Evolutionary conservation across 2,797 vertebrate genomes (phyloP).

Genomic region (Thamnophis elegans): DNA sequence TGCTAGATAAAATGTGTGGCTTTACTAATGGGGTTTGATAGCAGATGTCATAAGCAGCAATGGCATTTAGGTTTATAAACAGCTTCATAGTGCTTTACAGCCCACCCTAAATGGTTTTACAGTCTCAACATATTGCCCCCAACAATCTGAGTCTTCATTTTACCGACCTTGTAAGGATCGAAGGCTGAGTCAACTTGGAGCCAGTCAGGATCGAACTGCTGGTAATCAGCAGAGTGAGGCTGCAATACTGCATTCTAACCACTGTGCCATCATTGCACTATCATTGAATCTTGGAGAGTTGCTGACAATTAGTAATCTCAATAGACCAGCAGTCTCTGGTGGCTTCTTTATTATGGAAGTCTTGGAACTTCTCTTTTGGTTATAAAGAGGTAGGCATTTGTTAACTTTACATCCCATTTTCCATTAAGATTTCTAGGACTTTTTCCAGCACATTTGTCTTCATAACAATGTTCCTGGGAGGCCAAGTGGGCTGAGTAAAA

Average conservation of each 20-base stretch:
- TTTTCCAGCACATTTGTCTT: neutral
- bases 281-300: neutral
- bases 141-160: neutral
- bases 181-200: neutral
- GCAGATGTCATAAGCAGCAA: neutral
- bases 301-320: neutral
- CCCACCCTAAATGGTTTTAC: neutral
- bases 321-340: neutral
- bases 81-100: no score
- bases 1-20: neutral
- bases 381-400: neutral
- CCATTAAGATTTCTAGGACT: neutral
- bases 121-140: neutral
- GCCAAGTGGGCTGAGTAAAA: neutral
- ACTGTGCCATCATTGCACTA: neutral
- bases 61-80: neutral
- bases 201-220: neutral
- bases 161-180: neutral
- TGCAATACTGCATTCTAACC: neutral
- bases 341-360: neutral
- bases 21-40: neutral
- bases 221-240: neutral
- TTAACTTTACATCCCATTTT: neutral
- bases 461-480: neutral
- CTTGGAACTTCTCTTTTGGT: neutral